Conservation (phyloP, 2,888 invertebrate species). For the Lingula anatina region DNA sequence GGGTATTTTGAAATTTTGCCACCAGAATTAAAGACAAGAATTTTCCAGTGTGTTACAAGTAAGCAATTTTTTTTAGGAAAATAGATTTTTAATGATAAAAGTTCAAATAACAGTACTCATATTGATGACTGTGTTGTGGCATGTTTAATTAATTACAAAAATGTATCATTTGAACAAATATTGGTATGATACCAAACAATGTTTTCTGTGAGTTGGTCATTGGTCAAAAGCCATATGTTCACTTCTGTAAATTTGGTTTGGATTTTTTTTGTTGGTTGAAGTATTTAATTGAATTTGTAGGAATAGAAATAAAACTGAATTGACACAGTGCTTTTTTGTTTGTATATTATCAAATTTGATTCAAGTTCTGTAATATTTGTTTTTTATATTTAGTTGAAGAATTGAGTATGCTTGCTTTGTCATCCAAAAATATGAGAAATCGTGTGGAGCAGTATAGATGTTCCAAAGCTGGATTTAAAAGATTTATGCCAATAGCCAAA, state of each 20-base stretch:
- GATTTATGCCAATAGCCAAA: constrained; percentile 20
- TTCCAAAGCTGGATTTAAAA: constrained; percentile 26
- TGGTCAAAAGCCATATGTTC: too few species aligned
- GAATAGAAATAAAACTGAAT: background rate
- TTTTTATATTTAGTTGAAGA: constrained; percentile 38
- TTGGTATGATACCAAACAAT: too few species aligned
- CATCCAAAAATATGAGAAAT: constrained; percentile 47
- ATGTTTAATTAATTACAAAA: too few species aligned
- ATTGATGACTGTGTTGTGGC: too few species aligned
- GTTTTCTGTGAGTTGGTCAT: too few species aligned
- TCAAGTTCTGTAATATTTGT: background rate
- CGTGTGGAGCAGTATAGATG: constrained; percentile 40
- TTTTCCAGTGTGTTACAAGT: constrained; percentile 42
- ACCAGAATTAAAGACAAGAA: constrained; percentile 41
- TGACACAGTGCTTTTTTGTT: too few species aligned
- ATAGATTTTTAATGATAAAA: background rate
- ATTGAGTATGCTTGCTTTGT: constrained; percentile 44
- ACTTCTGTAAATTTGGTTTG: background rate
- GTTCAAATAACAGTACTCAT: too few species aligned
- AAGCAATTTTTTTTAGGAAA: constrained; percentile 3
- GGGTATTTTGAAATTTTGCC: constrained; percentile 46
- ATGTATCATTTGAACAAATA: too few species aligned
- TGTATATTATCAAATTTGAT: background rate
- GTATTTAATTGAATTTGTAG: constrained; percentile 1
- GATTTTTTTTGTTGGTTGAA: background rate